These are phyloP conservation scores for Troglohyphantes excavatus DNA, from an alignment of 2,888 invertebrate genomes.

Conservation along the genomic window DNA sequence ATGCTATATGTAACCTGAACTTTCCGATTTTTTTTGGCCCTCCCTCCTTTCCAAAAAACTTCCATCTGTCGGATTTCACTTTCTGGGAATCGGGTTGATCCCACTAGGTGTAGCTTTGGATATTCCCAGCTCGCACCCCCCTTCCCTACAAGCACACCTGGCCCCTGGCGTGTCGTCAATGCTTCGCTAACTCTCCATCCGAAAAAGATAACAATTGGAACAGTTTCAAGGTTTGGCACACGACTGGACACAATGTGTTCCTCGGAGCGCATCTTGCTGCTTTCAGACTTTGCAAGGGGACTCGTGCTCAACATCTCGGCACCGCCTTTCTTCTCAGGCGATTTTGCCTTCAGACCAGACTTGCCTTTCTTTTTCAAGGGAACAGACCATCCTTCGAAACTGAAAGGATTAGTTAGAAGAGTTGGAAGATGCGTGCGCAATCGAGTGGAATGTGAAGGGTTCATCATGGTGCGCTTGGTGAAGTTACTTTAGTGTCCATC, in stretches of 20 bases:
- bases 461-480: too few relatives aligned
- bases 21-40: conserved; percentile 25
- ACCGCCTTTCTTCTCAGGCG: conserved; percentile 23
- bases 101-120: conserved; percentile 59
- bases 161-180: conserved; percentile 58
- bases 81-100: conserved; percentile 77
- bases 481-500: too few relatives aligned
- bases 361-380: conserved; percentile 19
- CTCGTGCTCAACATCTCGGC: conserved; percentile 30
- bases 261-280: conserved; percentile 48
- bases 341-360: conserved; percentile 50
- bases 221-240: conserved; percentile 76
- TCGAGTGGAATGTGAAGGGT: background rate
- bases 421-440: background rate
- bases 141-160: conserved; percentile 39
- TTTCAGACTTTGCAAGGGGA: conserved; percentile 15
- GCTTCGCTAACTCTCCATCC: conserved; percentile 72
- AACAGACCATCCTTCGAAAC: conserved; percentile 27
- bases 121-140: conserved; percentile 53
- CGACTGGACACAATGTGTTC: conserved; percentile 70
- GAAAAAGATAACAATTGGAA: conserved; percentile 70
- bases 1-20: conserved; percentile 44
- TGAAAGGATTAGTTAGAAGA: conserved; percentile 2
- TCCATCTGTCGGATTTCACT: conserved; percentile 78
- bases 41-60: conserved; percentile 42